These are phyloP conservation scores for Heliconius nattereri DNA, from an alignment of 1,140 invertebrate species.

Conservation along the genomic window DNA sequence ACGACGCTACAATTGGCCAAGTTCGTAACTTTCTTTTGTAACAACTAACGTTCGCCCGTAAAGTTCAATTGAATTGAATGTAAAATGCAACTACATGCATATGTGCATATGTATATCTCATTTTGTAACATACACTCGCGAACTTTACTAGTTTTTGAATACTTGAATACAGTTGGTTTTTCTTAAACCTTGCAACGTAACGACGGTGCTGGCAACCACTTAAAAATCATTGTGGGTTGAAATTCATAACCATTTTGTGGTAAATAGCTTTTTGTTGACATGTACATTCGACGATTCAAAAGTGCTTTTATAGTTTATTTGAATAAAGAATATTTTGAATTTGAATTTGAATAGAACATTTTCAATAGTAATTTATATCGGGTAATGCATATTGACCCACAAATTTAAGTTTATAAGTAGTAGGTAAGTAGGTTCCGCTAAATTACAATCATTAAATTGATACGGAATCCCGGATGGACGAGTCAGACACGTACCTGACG, in stretches of 20 bases:
- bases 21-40: not conserved
- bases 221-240: not conserved
- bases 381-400: too few relatives aligned
- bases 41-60: not conserved
- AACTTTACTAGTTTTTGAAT: not conserved
- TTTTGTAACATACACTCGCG: constrained; percentile 1
- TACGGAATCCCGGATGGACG: too few relatives aligned
- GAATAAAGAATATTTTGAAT: too few relatives aligned
- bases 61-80: constrained; percentile 7
- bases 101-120: not conserved
- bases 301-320: too few relatives aligned
- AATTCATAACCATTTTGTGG: not conserved
- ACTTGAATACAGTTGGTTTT: not conserved
- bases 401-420: too few relatives aligned
- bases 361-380: too few relatives aligned
- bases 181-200: not conserved
- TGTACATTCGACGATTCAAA: too few relatives aligned
- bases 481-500: not conserved
- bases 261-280: too few relatives aligned
- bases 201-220: too few relatives aligned
- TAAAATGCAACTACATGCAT: not conserved
- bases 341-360: too few relatives aligned
- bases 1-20: not conserved
- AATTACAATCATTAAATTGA: too few relatives aligned
- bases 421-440: too few relatives aligned